phyloP scores from a whole-genome alignment of 2,797 vertebrate genomes.

The Sardinella longiceps region DNA sequence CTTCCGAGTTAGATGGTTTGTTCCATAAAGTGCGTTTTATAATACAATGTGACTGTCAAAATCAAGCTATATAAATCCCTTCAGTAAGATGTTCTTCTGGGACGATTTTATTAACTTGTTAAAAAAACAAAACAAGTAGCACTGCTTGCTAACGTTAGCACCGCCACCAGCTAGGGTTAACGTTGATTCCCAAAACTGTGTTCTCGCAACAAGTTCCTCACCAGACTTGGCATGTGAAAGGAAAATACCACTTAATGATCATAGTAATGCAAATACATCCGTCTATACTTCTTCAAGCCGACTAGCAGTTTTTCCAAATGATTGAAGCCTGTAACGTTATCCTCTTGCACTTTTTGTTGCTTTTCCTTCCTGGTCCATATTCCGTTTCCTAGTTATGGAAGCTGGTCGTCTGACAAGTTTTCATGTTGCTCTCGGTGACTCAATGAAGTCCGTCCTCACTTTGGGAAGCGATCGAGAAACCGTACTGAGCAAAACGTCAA shows the following conservation, averaged over 20 bases:
- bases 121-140: not conserved
- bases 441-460: not conserved
- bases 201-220: constrained; percentile 9
- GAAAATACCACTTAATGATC: not conserved
- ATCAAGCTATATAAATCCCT: not conserved
- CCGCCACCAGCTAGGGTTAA: not conserved
- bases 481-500: not conserved
- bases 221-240: not conserved
- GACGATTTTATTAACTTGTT: constrained; percentile 6
- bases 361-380: constrained; percentile 26
- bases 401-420: constrained; percentile 26
- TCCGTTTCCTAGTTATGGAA: constrained; percentile 26
- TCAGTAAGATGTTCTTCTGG: not conserved
- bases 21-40: not conserved
- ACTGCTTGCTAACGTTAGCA: constrained; percentile 18
- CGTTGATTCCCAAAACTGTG: not conserved
- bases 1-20: not conserved
- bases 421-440: constrained; percentile 5
- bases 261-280: not conserved
- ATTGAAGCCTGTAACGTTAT: not conserved
- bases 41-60: not conserved
- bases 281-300: not conserved
- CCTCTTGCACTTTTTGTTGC: constrained; percentile 12
- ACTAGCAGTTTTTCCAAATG: constrained; percentile 1
- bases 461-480: not conserved